These are phyloP conservation scores for Columba guinea DNA, from an alignment of 2,797 vertebrate species.

Conservation along the genomic window DNA sequence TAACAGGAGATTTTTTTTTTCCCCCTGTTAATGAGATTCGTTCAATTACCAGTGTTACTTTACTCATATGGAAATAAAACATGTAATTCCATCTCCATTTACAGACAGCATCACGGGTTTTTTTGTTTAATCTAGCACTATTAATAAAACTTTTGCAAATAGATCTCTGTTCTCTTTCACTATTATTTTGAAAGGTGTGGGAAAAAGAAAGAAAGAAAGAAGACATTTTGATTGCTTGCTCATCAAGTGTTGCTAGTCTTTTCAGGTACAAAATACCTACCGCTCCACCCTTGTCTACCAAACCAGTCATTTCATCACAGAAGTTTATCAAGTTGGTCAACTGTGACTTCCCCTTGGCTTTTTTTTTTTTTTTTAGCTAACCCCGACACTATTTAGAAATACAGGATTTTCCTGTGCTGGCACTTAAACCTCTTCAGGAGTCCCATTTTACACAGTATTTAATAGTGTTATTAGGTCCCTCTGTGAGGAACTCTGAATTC, in stretches of 20 bases:
- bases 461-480: background rate
- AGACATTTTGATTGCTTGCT: background rate
- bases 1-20: background rate
- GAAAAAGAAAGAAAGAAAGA: too few species aligned
- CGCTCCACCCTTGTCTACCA: background rate
- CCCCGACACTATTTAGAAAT: background rate
- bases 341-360: accelerated
- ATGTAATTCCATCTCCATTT: background rate
- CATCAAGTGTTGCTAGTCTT: background rate
- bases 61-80: background rate
- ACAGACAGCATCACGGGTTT: too few species aligned
- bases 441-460: background rate
- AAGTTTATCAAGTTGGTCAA: background rate
- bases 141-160: background rate
- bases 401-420: background rate
- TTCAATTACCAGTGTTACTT: background rate
- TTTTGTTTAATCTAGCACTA: background rate
- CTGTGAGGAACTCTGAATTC: background rate
- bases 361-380: background rate
- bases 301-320: background rate
- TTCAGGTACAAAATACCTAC: background rate
- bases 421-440: background rate
- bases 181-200: background rate
- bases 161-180: background rate
- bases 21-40: background rate